Evolutionary conservation across 2,113 vertebrate species (phyloP).

Genomic region (Sinocyclocheilus rhinocerous): DNA sequence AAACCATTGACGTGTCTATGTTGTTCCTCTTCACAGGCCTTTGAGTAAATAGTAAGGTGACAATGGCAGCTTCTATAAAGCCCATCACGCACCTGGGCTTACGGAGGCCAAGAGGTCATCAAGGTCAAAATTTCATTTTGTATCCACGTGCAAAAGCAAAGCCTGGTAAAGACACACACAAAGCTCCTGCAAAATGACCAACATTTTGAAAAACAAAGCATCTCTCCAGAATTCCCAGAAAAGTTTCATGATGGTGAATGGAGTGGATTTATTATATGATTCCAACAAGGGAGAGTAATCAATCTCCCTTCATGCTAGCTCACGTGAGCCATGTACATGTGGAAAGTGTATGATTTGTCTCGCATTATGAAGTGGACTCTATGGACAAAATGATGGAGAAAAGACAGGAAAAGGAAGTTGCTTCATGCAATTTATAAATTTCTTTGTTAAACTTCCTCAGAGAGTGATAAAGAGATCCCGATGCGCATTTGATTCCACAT

Average conservation of each 20-base stretch:
- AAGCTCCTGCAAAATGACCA: background rate
- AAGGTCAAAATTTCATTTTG: constrained; percentile 32
- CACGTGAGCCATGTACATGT: constrained; percentile 17
- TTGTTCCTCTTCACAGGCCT: constrained; percentile 32
- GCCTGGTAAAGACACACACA: background rate
- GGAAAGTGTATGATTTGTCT: constrained; percentile 7
- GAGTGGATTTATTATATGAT: constrained; percentile 37
- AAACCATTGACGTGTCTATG: constrained; percentile 33
- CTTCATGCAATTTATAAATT: background rate
- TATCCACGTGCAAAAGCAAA: background rate
- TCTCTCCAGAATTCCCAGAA: constrained; percentile 4
- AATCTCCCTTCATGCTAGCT: constrained; percentile 29
- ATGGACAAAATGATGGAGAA: constrained; percentile 5
- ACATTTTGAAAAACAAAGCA: background rate
- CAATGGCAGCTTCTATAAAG: constrained; percentile 8
- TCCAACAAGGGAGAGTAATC: constrained; percentile 44
- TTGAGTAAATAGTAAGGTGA: constrained; percentile 35
- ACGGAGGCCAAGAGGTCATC: constrained; percentile 19
- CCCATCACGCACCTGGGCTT: background rate
- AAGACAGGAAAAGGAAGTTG: constrained; percentile 6
- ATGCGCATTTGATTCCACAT: background rate
- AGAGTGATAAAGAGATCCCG: background rate
- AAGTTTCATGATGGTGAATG: constrained; percentile 23
- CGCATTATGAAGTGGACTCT: constrained; percentile 12
- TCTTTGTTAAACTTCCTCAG: background rate